Base-by-base conservation (phyloP, 2,888 invertebrate genomes). In the Lasioglossum oenotherae region DNA sequence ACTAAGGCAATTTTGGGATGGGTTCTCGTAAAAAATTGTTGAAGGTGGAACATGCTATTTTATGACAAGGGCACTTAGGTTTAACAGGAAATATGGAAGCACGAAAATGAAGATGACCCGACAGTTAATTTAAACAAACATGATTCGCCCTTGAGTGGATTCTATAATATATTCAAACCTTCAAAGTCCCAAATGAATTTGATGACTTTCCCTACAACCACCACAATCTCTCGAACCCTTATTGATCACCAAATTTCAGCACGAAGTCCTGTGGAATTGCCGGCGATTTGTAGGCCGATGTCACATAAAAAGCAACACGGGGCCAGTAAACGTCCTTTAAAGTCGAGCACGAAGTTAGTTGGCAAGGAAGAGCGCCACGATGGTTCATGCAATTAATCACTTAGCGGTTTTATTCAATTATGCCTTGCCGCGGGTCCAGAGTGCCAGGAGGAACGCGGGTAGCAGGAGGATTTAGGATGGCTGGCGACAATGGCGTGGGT, bases 401-500 rank as follows among this genome's bases (percentile, higher is more conserved):
- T 92, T 90, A 90, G 92, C 89, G 90, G 92, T 93, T 93, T 93
- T 92, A 93, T 93, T 93, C 93, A 93, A 93, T 94, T 93, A 93
- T 89, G 92, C 91, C 89, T 87, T 84, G 89, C 87, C 78, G 86
- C 86, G 87, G 87, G 85, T 86, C 80, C 86, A 67, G 80, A 86
- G 88, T 87, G 87, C 74, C 74, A 53, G 80, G 81, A 75, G 83
- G 88, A 80, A 85, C 85, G 72, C 35, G 69, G 31, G 31, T 31
- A 80, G 88, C 16, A 76, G 84, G 76, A 80, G 86, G 80, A 86
- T 82, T 80, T 73, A 72, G 85, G 80, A 69, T 75, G 81, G 84
- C 46, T 60, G 78, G 69, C 57, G 81, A 86, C 74, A 69, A 78
- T 74, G 75, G 74, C 71, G 74, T 12, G 27, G 79, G 49, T 75